phyloP scores from a whole-genome alignment of 1,140 invertebrate species.

The Marisa cornuarietis region DNA sequence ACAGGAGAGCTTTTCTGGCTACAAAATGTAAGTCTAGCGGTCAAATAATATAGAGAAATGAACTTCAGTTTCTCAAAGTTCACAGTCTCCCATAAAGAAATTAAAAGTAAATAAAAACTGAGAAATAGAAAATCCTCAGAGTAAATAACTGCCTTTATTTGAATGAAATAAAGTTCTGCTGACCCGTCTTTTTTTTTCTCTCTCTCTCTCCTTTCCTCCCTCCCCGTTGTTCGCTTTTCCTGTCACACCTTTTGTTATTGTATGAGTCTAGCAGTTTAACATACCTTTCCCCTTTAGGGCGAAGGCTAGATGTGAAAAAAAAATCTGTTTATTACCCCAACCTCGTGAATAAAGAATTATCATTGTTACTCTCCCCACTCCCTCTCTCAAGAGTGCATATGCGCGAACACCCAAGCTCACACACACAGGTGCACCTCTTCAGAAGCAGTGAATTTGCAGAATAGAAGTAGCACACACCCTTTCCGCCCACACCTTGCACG shows the following conservation, averaged over 20 bases:
- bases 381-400: background rate
- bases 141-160: too few relatives aligned
- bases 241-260: background rate
- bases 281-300: too few relatives aligned
- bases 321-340: too few relatives aligned
- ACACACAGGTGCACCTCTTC: too few relatives aligned
- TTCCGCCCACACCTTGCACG: background rate
- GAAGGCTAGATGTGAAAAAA: too few relatives aligned
- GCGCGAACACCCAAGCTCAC: background rate
- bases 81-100: too few relatives aligned
- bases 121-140: too few relatives aligned
- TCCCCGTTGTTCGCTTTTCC: background rate
- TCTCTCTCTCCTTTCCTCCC: slow-evolving; percentile 1
- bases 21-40: background rate
- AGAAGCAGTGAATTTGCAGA: too few relatives aligned
- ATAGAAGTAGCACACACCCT: background rate
- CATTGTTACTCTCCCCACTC: slow-evolving; percentile 9
- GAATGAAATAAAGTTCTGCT: too few relatives aligned
- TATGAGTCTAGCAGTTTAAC: background rate
- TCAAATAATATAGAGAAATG: background rate
- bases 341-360: background rate
- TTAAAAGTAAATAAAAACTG: too few relatives aligned
- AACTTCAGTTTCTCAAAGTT: too few relatives aligned
- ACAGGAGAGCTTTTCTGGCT: too few relatives aligned
- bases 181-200: background rate